Percentiles rank a stretch among this genome's conserved stretches.
Conservation (phyloP, 2,113 vertebrate species). For the Cyphomyrus discorhynchus region DNA sequence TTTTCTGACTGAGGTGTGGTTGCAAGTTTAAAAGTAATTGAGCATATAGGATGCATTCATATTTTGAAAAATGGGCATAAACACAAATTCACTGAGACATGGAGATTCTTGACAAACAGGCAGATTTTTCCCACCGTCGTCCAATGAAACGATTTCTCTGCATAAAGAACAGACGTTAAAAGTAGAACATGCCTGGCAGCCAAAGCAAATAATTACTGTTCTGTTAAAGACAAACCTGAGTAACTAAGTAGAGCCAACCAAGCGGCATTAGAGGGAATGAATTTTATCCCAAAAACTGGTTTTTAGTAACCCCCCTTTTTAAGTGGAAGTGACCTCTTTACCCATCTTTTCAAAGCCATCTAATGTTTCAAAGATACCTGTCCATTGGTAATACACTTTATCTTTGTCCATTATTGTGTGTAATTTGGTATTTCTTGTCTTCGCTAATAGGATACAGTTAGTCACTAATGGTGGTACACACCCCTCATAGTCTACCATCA, state of each 20-base stretch:
- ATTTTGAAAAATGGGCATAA: background rate
- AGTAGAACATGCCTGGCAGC: background rate
- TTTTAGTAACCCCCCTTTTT: background rate
- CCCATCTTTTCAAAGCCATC: slow-evolving; percentile 8
- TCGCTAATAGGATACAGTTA: slow-evolving; percentile 72
- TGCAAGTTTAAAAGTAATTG: background rate
- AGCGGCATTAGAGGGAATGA: background rate
- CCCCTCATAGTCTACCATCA: slow-evolving; percentile 59
- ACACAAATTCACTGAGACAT: background rate
- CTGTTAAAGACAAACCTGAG: background rate
- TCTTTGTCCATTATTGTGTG: slow-evolving; percentile 66
- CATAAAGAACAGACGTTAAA: background rate
- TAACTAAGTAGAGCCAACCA: background rate
- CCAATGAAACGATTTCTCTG: background rate
- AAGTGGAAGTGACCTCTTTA: slow-evolving; percentile 12
- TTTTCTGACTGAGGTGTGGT: background rate
- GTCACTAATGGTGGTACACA: slow-evolving; percentile 67
- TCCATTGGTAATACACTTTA: slow-evolving; percentile 36
- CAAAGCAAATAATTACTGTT: background rate
- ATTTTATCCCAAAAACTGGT: background rate
- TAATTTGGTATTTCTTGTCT: slow-evolving; percentile 70
- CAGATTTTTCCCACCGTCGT: background rate
- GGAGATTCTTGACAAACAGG: background rate
- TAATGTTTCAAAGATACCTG: slow-evolving; percentile 39
- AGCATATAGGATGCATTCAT: background rate